A percentile compares a stretch with the other conserved stretches of the same genome.
Evolutionary conservation across 2,113 vertebrate species (phyloP).

Genomic region (Rhegmatorhina hoffmannsi): DNA sequence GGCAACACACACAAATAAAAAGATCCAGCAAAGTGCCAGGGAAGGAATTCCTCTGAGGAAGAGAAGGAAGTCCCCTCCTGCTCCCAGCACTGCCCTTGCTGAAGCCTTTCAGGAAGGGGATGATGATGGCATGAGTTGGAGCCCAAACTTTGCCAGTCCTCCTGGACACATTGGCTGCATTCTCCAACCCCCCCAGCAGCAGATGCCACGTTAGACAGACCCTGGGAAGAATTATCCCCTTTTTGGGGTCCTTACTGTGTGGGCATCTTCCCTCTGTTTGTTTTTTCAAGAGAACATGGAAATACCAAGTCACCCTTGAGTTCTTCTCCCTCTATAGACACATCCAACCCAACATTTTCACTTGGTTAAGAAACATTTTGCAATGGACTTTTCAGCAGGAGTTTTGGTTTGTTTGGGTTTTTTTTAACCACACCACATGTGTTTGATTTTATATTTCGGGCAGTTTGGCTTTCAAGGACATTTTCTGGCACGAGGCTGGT

Average conservation of each 20-base stretch:
- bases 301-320: fast-evolving
- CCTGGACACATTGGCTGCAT: fast-evolving
- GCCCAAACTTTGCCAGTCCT: not conserved
- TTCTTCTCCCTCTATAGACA: not conserved
- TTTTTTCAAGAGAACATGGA: not conserved
- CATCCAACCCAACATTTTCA: not conserved
- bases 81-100: fast-evolving
- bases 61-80: not conserved
- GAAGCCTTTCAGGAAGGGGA: not conserved
- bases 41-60: not conserved
- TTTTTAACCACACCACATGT: not conserved
- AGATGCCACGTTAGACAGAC: not conserved
- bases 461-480: not conserved
- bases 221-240: not conserved
- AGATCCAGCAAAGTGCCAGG: not conserved
- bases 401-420: not conserved
- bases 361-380: not conserved
- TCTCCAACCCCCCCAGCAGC: not conserved
- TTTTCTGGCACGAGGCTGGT: not conserved
- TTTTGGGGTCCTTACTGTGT: not conserved
- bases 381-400: not conserved
- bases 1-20: not conserved
- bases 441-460: not conserved
- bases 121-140: not conserved
- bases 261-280: not conserved